Evolutionary conservation across 2,797 vertebrate genomes (phyloP).

Genomic region (Sebastes trivittatus): DNA sequence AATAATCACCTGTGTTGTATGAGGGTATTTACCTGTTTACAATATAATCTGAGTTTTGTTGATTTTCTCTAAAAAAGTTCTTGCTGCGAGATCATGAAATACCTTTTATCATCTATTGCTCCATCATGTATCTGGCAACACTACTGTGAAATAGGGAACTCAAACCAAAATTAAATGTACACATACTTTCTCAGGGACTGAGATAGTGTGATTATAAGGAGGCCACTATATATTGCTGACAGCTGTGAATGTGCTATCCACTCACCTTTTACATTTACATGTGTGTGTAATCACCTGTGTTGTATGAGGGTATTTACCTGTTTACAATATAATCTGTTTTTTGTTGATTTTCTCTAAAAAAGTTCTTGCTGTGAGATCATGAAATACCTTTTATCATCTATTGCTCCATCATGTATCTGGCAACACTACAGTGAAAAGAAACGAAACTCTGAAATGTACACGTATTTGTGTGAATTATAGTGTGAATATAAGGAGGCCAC

Average conservation of each 20-base stretch:
- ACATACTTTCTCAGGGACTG: not conserved
- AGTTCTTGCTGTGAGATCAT: not conserved
- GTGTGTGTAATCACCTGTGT: too few relatives aligned
- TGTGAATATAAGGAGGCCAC: not conserved
- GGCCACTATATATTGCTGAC: too few relatives aligned
- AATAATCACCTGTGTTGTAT: not conserved
- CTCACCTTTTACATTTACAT: conserved; percentile 81
- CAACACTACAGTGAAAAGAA: not conserved
- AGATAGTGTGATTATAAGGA: too few relatives aligned
- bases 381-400: not conserved
- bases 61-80: not conserved
- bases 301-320: not conserved
- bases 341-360: not conserved
- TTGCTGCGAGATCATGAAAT: not conserved
- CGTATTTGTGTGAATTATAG: not conserved
- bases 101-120: not conserved
- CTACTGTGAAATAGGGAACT: too few relatives aligned
- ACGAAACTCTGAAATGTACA: not conserved
- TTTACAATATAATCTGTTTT: not conserved
- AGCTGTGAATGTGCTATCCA: too few relatives aligned
- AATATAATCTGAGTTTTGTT: not conserved
- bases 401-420: not conserved
- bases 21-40: not conserved
- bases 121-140: not conserved
- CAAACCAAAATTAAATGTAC: not conserved